Evolutionary conservation across 1,140 invertebrate genomes (phyloP), one percentile per base, ranked within the genome.

Genomic region (Armadillidium nasatum): DNA sequence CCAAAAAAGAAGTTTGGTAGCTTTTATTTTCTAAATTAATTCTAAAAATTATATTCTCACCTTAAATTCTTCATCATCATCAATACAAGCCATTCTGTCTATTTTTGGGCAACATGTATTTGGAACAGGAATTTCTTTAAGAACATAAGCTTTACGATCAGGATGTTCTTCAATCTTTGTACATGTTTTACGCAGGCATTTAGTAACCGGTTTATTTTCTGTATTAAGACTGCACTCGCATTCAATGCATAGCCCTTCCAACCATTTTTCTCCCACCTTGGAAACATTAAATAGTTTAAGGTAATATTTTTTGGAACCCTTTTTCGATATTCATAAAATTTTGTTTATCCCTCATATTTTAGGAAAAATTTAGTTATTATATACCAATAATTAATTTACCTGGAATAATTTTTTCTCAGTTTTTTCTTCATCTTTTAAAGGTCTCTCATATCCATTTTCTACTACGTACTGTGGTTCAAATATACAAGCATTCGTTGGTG

Each of bases 331-430:
- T 60, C 50, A 60, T 23, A 11, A 15, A 50, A 19, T 11, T 23
- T 19, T 4, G 33, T 33, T 43, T 0, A 44, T 44, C 0, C n/a
- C 0, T 54, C 45, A 45, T 43, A 75, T 71, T 79, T 74, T 7
- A 74, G 76, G 44, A 74, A n/a, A 50, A 7, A 72, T 81, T 50
- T 21, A 66, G 44, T 45, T 13, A 79, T 45, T 44, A 71, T n/a
- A 19, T 11, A 21, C 13, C 19, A 1, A 23, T 10, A 71, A 50
- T 7, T 19, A 72, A 46, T 21, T 73, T 83, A 91, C 90, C 88
- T 81, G 91, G 93, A 78, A 91, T 87, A 79, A 89, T 91, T 81
- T 90, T 87, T 33, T 88, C 86, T 83, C 90, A 92, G 54, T 88
- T 88, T 81, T 88, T 33, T 66, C n/a, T 13, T 46, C 10, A 10